Evolutionary conservation across 2,113 vertebrate genomes (phyloP).

Genomic region (Hiodon tergisus): DNA sequence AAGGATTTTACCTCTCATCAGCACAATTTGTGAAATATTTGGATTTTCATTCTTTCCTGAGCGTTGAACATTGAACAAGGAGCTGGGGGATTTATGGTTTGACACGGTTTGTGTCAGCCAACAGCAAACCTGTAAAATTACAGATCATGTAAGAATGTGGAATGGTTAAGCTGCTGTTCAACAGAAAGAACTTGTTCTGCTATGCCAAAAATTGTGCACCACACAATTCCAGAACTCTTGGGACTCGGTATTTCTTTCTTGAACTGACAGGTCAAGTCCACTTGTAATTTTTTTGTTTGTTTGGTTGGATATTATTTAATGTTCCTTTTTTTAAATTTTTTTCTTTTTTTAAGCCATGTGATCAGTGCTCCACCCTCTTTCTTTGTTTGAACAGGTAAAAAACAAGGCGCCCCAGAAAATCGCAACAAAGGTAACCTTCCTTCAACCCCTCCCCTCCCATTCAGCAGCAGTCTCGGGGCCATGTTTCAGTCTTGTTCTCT

Average conservation of each 20-base stretch:
- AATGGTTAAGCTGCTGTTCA: no score
- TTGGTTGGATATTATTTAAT: constrained; percentile 47
- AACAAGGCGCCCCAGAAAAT: constrained; percentile 98
- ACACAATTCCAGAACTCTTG: neutral
- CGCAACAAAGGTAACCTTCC: constrained; percentile 99
- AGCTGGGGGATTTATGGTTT: no score
- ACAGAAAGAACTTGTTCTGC: no score
- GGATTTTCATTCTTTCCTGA: no score
- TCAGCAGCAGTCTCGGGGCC: constrained; percentile 67
- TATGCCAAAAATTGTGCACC: no score
- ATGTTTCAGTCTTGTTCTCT: constrained; percentile 52
- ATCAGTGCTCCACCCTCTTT: constrained; percentile 79
- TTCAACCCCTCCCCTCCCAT: constrained; percentile 53
- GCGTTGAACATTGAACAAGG: no score
- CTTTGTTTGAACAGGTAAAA: constrained; percentile 99
- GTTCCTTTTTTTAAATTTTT: constrained; percentile 40
- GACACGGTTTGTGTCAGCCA: no score
- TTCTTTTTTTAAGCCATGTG: constrained; percentile 67
- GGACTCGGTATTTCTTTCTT: constrained; percentile 37
- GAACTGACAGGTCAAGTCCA: constrained; percentile 51
- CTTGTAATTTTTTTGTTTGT: constrained; percentile 15
- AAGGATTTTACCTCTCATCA: no score
- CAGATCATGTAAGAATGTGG: no score
- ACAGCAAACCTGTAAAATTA: no score
- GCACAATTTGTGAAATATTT: no score